Conservation (phyloP, 2,888 invertebrate genomes). For the Volucella zonaria region DNA sequence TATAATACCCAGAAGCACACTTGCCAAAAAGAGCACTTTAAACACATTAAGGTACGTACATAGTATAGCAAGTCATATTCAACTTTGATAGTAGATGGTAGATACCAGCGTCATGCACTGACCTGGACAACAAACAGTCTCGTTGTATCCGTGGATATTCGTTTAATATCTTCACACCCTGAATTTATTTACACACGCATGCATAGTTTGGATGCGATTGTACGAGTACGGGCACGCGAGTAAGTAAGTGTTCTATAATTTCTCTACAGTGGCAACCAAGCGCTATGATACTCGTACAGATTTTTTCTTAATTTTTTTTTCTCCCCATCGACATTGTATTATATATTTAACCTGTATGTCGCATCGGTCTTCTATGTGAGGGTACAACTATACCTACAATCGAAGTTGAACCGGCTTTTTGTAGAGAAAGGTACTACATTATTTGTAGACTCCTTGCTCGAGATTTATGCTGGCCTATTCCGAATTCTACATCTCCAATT, state of each 20-base stretch:
- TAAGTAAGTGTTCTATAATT: constrained; percentile 5
- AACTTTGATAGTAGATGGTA: no score
- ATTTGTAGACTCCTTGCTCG: constrained; percentile 17
- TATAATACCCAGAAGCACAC: no score
- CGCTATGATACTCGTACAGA: background rate
- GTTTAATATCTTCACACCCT: no score
- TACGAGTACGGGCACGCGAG: background rate
- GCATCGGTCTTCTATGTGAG: constrained; percentile 21
- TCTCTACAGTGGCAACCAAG: constrained; percentile 1
- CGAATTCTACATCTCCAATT: constrained; percentile 68
- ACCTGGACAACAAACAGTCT: no score
- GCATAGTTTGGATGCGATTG: constrained; percentile 2
- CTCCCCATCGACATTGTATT: constrained; percentile 20
- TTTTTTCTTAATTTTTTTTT: constrained; percentile 6
- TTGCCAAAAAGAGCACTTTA: no score
- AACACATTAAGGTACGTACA: no score
- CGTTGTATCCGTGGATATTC: no score
- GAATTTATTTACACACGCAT: constrained; percentile 4
- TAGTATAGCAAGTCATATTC: no score
- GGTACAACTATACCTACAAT: constrained; percentile 1
- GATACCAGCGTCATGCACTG: no score
- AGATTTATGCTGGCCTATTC: constrained; percentile 66
- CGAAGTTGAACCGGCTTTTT: constrained; percentile 15
- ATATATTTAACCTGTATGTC: constrained; percentile 10
- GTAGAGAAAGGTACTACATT: background rate